These are phyloP conservation scores for Balearica regulorum DNA, from an alignment of 2,797 vertebrate genomes.

Conservation along the genomic window DNA sequence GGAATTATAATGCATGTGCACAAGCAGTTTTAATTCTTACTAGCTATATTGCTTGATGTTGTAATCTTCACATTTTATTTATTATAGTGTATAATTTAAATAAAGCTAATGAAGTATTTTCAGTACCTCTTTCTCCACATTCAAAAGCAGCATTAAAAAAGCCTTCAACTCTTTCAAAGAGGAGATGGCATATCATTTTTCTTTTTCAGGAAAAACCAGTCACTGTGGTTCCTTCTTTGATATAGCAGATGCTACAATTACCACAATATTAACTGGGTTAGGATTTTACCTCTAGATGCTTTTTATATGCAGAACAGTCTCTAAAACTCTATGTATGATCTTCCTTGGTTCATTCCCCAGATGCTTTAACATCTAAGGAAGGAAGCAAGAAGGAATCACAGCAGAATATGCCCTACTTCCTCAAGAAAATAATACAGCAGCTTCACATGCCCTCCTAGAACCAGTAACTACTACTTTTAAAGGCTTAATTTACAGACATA, in stretches of 20 bases:
- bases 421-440: not conserved
- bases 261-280: not conserved
- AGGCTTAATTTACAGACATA: not conserved
- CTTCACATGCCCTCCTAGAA: not conserved
- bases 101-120: slow-evolving; percentile 15
- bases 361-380: not conserved
- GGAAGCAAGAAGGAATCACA: not conserved
- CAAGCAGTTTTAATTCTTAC: not conserved
- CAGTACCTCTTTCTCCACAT: not conserved
- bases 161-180: not conserved
- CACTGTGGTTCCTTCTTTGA: not conserved
- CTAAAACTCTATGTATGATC: not conserved
- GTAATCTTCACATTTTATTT: not conserved
- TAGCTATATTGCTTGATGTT: not conserved
- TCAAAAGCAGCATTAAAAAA: not conserved
- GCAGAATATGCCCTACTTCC: not conserved
- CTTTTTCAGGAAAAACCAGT: not conserved
- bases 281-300: not conserved
- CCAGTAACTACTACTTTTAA: not conserved
- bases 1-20: not conserved
- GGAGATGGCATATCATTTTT: not conserved
- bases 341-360: not conserved
- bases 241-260: not conserved
- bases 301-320: not conserved
- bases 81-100: not conserved